Evolutionary conservation across 2,113 vertebrate genomes (phyloP), one percentile per base, ranked within the genome.

Genomic region (Stegastes partitus): DNA sequence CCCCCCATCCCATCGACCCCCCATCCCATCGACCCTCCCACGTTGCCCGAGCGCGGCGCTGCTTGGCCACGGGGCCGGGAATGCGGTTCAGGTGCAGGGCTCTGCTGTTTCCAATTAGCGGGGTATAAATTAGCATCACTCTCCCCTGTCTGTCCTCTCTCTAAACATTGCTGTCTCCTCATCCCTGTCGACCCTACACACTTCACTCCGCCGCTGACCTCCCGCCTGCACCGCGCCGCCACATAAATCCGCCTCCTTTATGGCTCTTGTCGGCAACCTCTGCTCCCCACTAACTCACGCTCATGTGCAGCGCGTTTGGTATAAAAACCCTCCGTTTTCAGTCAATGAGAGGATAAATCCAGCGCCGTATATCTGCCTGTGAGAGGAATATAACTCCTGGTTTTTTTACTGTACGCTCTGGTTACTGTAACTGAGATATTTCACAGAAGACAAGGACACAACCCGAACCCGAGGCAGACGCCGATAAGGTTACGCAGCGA

Each of bases 21-120:
- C 74, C 72, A 77, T 28, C 79, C 82, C 83, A 82, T 91, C 87
- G n/a, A 85, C 91, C 92, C 93, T 92, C 92, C 92, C 93, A 90
- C 88, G 61, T 82, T 45, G 78, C 57, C 77, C 4, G n/a, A 63
- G 25, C 54, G 64, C 63, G 3, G 37, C 53, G 23, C 49, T 61
- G n/a, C n/a, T n/a, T n/a, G 84, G 83, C 83, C 74, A 68, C 63
- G 42, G 85, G 82, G 79, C 74, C 53, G 44, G 55, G 90, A 92
- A 91, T 92, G 91, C 80, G 82, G 85, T 93, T 95, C 94, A 95
- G 94, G 94, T 94, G 93, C 92, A 88, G 87, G 77, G 55, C 77
- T 86, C 91, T 78, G 86, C 94, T 95, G 94, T 91, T 95, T 95
- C 93, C 93, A 95, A 95, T 95, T 94, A 94, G 82, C 70, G 12